phyloP scores from a whole-genome alignment of 2,888 invertebrate species.

The Chloroclystis v-ata region DNA sequence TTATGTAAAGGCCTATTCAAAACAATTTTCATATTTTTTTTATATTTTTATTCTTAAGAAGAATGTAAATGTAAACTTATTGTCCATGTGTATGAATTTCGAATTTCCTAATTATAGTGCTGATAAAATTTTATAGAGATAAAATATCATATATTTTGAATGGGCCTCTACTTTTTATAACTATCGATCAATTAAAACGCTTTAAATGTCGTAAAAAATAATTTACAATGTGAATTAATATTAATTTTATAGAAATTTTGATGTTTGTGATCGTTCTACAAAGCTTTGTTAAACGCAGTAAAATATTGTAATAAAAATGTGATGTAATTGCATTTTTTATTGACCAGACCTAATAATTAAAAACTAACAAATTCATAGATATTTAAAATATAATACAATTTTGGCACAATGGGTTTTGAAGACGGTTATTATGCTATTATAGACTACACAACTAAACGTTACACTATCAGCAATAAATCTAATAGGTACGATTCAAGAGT shows the following conservation, averaged over 20 bases:
- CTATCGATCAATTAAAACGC: constrained; percentile 71
- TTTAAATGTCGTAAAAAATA: constrained; percentile 71
- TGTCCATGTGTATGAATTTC: no score
- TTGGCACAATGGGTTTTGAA: no score
- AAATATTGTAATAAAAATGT: constrained; percentile 43
- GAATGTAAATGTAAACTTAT: no score
- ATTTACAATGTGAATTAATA: constrained; percentile 62
- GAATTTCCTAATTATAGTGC: no score
- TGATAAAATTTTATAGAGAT: background rate
- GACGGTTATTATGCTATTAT: no score
- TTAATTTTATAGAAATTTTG: constrained; percentile 69
- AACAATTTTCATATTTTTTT: background rate
- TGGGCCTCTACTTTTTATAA: constrained; percentile 36
- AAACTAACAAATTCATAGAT: no score
- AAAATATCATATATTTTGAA: constrained; percentile 16
- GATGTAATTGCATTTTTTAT: constrained; percentile 12
- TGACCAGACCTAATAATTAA: no score
- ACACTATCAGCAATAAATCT: no score
- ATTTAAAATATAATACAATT: no score
- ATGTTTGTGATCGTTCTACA: constrained; percentile 71
- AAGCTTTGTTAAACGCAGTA: constrained; percentile 68
- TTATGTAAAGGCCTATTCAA: constrained; percentile 35
- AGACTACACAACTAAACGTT: no score
- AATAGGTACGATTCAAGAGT: no score
- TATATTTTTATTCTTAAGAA: background rate